Conservation (phyloP, 2,113 vertebrate species). For the Lophius piscatorius region DNA sequence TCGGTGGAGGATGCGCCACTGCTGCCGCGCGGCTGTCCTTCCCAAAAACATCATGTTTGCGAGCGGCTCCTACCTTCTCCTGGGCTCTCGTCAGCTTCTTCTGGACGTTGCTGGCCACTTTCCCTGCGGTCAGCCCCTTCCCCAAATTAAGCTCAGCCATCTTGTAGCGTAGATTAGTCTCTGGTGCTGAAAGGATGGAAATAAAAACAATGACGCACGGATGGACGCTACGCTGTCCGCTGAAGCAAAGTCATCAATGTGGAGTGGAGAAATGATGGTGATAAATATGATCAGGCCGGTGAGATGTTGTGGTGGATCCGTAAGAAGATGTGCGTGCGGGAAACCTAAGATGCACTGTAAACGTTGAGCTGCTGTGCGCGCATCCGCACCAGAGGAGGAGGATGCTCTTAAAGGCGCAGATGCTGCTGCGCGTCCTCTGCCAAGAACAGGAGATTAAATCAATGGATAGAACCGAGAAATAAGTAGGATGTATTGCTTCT, state of each 20-base stretch:
- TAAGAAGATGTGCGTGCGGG: conserved; percentile 10
- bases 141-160: conserved; percentile 98
- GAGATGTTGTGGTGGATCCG: conserved; percentile 12
- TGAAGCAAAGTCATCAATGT: conserved; percentile 64
- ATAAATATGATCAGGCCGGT: conserved; percentile 12
- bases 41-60: not conserved
- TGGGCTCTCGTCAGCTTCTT: conserved; percentile 97
- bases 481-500: not conserved
- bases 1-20: not conserved
- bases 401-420: conserved; percentile 79
- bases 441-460: too few relatives aligned
- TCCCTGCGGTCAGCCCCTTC: conserved; percentile 95
- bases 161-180: conserved; percentile 74
- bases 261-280: conserved; percentile 20
- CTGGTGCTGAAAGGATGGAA: conserved; percentile 50
- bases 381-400: conserved; percentile 66
- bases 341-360: conserved; percentile 49
- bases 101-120: conserved; percentile 96
- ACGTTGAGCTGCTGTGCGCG: conserved; percentile 54
- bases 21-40: conserved; percentile 14
- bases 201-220: conserved; percentile 53
- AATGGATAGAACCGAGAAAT: not conserved
- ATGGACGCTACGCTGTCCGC: conserved; percentile 55
- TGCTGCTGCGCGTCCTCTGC: conserved; percentile 15
- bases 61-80: conserved; percentile 88